phyloP scores from a whole-genome alignment of 2,888 invertebrate genomes.

The Pantelozetes paolii region DNA sequence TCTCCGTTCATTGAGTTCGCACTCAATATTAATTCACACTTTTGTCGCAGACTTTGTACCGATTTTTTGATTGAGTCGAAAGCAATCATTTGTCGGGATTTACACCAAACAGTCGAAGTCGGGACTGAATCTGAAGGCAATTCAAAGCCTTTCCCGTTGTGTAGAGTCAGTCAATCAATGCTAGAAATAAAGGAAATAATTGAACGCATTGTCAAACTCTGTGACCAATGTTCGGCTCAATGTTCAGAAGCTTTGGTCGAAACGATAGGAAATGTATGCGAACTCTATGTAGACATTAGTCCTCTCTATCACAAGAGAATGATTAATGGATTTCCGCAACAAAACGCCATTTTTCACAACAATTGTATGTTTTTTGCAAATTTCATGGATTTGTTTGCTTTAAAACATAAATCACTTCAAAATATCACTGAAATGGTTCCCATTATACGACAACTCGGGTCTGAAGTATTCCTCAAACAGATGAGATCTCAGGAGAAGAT shows the following conservation, averaged over 20 bases:
- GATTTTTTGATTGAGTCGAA: constrained; percentile 51
- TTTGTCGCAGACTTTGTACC: constrained; percentile 27
- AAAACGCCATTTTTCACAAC: constrained; percentile 80
- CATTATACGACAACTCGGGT: constrained; percentile 61
- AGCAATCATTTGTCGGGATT: constrained; percentile 51
- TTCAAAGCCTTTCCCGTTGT: constrained; percentile 55
- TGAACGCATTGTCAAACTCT: constrained; percentile 55
- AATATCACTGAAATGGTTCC: constrained; percentile 10
- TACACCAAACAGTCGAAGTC: constrained; percentile 50
- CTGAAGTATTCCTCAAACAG: constrained; percentile 66
- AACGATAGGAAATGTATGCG: constrained; percentile 68
- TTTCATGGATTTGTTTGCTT: constrained; percentile 25
- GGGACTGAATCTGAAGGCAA: constrained; percentile 48
- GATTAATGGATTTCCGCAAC: constrained; percentile 78
- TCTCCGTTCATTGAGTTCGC: constrained; percentile 23
- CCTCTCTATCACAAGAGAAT: constrained; percentile 74
- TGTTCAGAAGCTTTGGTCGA: constrained; percentile 65
- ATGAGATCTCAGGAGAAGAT: constrained; percentile 71
- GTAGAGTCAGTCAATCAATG: constrained; percentile 55
- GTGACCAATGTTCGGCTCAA: constrained; percentile 53
- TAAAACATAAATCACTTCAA: neutral
- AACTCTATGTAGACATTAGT: constrained; percentile 70
- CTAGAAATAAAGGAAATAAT: constrained; percentile 30
- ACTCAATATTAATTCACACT: constrained; percentile 1
- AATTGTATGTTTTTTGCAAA: constrained; percentile 84